Base-by-base conservation (phyloP, 2,888 invertebrate genomes). In the Drosophila sordidapex region DNA sequence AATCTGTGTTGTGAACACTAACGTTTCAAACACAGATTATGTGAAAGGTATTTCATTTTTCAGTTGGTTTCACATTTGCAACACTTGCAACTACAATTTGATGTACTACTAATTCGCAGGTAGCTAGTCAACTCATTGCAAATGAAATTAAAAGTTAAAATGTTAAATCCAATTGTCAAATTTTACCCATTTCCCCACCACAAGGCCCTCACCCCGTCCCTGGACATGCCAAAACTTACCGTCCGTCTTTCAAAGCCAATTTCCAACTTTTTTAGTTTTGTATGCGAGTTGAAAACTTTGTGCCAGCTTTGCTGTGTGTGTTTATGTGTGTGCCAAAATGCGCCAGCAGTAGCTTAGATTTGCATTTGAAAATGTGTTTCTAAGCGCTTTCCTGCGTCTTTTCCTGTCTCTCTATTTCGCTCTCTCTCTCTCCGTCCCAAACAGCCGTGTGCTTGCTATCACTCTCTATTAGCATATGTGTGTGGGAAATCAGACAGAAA, bases 71-170 rank as follows among this genome's bases (percentile, higher is more conserved):
- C 68, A 33, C 33, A 57, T 68, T 57, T 27, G 18, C 49, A 49
- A 40, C 36, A 49, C 54, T 56, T 67, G 27, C 68, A 38, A 38
- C 33, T 68, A 8, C 69, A 49, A 48, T 67, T 79, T 66, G 36
- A 65, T 74, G 75, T 36, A 48, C 54, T 27, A 56, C 56, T 70
- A 74, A 75, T 74, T 75, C 60, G n/a, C 63, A 61, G 43, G 18
- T 59, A 46, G 53, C 31, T 73, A 35, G 43, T 57, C 80, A 84
- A 72, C 82, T 81, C 82, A 83, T 82, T 84, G 77, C 66, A 80
- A 87, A 83, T 83, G 76, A 82, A 82, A 87, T 85, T 87, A 87
- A 87, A 83, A 76, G 81, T 87, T 83, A 67, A 54, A 31, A 60
- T 52, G 58, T 52, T 52, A 18, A 59, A 60, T 46, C 21, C 43